phyloP scores from a whole-genome alignment of 2,113 vertebrate genomes.

The Procavia capensis region DNA sequence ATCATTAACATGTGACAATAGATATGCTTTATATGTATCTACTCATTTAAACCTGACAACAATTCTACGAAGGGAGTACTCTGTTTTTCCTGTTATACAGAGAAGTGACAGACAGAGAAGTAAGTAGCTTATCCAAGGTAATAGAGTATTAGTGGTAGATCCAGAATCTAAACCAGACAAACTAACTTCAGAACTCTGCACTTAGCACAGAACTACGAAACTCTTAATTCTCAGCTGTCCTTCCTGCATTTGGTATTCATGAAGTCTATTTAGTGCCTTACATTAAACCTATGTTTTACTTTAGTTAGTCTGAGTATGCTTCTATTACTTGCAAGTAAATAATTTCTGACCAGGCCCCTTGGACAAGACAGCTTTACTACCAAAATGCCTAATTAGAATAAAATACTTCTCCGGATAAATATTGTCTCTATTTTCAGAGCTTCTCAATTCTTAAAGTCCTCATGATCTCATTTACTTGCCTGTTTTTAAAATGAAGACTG shows the following conservation, averaged over 20 bases:
- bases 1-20: neutral
- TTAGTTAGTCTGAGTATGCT: neutral
- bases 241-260: neutral
- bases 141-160: neutral
- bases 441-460: neutral
- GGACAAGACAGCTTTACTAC: neutral
- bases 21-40: neutral
- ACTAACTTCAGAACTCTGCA: neutral
- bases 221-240: slow-evolving; percentile 5
- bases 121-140: neutral
- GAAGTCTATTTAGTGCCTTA: neutral
- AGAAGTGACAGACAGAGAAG: neutral
- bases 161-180: neutral
- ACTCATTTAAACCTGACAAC: neutral
- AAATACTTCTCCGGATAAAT: neutral
- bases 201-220: neutral
- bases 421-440: neutral
- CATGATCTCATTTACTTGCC: neutral
- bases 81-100: neutral
- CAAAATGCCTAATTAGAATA: neutral
- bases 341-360: slow-evolving; percentile 26
- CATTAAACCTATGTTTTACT: neutral
- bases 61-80: neutral
- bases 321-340: neutral
- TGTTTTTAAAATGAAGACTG: slow-evolving; percentile 23